Evolutionary conservation across 1,140 invertebrate genomes (phyloP).

Genomic region (Teleopsis dalmanni): DNA sequence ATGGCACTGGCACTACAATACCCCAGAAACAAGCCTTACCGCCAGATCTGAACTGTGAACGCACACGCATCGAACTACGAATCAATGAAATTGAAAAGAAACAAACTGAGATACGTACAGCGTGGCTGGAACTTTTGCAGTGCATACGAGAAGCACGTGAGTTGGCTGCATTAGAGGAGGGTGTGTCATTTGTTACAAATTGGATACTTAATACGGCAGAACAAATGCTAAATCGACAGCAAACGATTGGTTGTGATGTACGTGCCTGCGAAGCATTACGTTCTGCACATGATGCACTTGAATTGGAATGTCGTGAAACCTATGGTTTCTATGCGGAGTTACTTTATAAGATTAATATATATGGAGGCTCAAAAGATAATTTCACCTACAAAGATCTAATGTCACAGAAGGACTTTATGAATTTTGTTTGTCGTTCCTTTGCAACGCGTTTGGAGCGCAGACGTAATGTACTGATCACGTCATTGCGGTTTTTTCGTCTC

Average conservation of each 20-base stretch:
- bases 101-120: slow-evolving; percentile 54
- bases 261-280: slow-evolving; percentile 61
- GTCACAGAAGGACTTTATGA: slow-evolving; percentile 67
- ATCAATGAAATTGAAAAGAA: slow-evolving; percentile 54
- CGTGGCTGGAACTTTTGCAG: slow-evolving; percentile 54
- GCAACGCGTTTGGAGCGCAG: slow-evolving; percentile 66
- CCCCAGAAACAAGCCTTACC: slow-evolving; percentile 32
- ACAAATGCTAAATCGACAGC: slow-evolving; percentile 59
- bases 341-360: slow-evolving; percentile 57
- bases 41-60: slow-evolving; percentile 55
- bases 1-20: neutral
- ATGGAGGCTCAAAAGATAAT: slow-evolving; percentile 47
- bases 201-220: slow-evolving; percentile 72
- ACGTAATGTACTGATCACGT: slow-evolving; percentile 68
- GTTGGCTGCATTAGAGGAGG: slow-evolving; percentile 53
- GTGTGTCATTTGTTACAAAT: slow-evolving; percentile 60
- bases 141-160: slow-evolving; percentile 55
- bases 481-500: slow-evolving; percentile 65
- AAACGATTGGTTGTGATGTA: slow-evolving; percentile 65
- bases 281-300: slow-evolving; percentile 64
- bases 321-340: slow-evolving; percentile 70
- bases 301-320: slow-evolving; percentile 67
- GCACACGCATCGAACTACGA: slow-evolving; percentile 50
- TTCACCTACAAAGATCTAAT: slow-evolving; percentile 50
- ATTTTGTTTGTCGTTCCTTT: slow-evolving; percentile 71